Conservation (phyloP, 2,888 invertebrate genomes). For the Spicauda simplicius region DNA sequence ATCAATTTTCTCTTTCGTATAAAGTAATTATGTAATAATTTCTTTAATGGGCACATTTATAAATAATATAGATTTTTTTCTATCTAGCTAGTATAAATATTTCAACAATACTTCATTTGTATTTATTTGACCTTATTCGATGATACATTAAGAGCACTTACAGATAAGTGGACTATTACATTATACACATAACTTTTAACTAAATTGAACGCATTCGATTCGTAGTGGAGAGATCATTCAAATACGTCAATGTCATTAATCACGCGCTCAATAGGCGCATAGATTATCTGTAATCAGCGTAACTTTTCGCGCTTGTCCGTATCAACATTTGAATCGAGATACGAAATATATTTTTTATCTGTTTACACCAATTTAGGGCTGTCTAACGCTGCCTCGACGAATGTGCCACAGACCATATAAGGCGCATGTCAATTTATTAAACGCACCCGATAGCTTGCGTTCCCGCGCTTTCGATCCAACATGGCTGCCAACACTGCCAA, state of each 20-base stretch:
- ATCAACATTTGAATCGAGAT: slow-evolving; percentile 20
- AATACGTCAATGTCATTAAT: slow-evolving; percentile 9
- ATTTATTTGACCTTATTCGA: neutral
- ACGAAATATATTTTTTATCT: slow-evolving; percentile 46
- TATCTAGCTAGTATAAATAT: too few relatives aligned
- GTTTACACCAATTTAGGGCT: slow-evolving; percentile 60
- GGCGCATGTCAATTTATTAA: slow-evolving; percentile 78
- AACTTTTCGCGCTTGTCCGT: slow-evolving; percentile 15
- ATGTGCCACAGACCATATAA: slow-evolving; percentile 58
- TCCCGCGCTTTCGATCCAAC: slow-evolving; percentile 67
- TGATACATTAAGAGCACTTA: neutral
- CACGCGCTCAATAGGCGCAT: slow-evolving; percentile 14
- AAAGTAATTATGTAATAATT: neutral
- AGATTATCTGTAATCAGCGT: slow-evolving; percentile 21
- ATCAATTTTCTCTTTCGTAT: neutral
- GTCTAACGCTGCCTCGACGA: slow-evolving; percentile 55
- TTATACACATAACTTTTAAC: neutral
- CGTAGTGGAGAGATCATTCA: neutral
- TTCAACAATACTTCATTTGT: too few relatives aligned
- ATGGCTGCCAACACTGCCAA: slow-evolving; percentile 58
- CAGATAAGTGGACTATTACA: neutral
- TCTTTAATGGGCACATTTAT: neutral
- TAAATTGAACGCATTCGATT: slow-evolving; percentile 5
- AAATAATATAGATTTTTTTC: too few relatives aligned
- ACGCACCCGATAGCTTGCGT: slow-evolving; percentile 58